Base-by-base conservation (phyloP, 2,888 invertebrate genomes). In the Drosophila formosana region DNA sequence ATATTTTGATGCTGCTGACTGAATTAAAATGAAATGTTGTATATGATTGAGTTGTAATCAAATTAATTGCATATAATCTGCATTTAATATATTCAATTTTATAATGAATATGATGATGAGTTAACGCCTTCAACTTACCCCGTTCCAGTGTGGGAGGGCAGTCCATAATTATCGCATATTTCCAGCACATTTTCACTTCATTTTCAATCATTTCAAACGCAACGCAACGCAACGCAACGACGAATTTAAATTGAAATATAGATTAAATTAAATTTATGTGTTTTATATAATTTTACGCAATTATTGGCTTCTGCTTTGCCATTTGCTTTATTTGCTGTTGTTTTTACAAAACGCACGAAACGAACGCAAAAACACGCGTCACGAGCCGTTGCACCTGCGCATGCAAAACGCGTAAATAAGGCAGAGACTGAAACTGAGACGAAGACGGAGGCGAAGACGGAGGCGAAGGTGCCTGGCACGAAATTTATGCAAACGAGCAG, bases 401-500 rank as follows among this genome's bases (percentile, higher is more conserved):
- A 83, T 83, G 83, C 83, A 83, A 83, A 83, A 80, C 78, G 81
- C 53, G 74, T 58, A 69, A 81, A 23, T 37, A 37, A 37, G n/a
- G 37, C 37, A 37, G 37, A 30, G 30, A 30, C 30, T 30, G 30
- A 37, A 37, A 37, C 37, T 1, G n/a, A 37, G 37, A 37, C 37
- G 37, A 11, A 37, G 37, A 37, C 37, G 34, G 4, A 3, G 5
- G 1, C 28, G 28, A 9, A 4, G 41, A 45, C 47, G 37, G 58
- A 49, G 60, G 43, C 46, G 18, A 53, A 66, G 58, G 80, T 81
- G 81, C 88, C 81, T 84, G 82, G 82, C 60, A 88, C 85, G 80
- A 88, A 89, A 86, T 89, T 89, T 86, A 86, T 86, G 85, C 89
- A 86, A 86, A 88, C 85, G 89, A 86, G 90, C 89, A 89, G 81